Base-by-base conservation (phyloP, 2,797 vertebrate species). In the Mus caroli region DNA sequence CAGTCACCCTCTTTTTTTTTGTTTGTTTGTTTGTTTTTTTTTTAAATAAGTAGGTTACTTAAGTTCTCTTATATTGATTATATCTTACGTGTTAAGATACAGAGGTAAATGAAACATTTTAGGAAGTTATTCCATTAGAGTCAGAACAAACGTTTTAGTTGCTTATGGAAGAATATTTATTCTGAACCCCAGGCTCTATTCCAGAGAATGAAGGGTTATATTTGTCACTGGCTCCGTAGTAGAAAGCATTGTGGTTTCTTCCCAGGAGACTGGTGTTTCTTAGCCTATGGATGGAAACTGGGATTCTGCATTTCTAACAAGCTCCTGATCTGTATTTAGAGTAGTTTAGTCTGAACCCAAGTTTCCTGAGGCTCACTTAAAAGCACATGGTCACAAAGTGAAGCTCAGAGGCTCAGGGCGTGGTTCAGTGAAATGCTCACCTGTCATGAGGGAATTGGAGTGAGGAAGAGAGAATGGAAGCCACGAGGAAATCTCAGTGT, bases 71-170 rank as follows among this genome's bases (percentile, higher is more conserved):
- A 24, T 67, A 15, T 67, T 91, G 69, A 43, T 79, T 58, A 26
- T 67, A 40, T 60, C 34, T 60, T 67, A 4, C 43, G 43, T 58
- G 67, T 37, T 84, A 67, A 96, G 40, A 34, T 69, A 40, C 0
- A 40, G 17, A 83, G 54, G 64, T n/a, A 43, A 31, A 28, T 87
- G 73, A 91, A 75, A 88, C n/a, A 73, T 89, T 88, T 90, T 43
- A 56, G 46, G 50, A 94, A 82, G 37, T 28, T 64, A 2, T 34
- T 56, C 34, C 40, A 34, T 78, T 50, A 89, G 20, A 88, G n/a
- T 83, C 3, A 58, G 34, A 79, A 28, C 24, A 52, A 2, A 50
- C 31, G 46, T 87, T 71, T 34, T 64, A 90, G 17, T 75, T 71
- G 9, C 31, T 86, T 83, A 17, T 50, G 77, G 85, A 69, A 40